Conservation (phyloP, 2,113 vertebrate genomes). For the Spermophilus dauricus region DNA sequence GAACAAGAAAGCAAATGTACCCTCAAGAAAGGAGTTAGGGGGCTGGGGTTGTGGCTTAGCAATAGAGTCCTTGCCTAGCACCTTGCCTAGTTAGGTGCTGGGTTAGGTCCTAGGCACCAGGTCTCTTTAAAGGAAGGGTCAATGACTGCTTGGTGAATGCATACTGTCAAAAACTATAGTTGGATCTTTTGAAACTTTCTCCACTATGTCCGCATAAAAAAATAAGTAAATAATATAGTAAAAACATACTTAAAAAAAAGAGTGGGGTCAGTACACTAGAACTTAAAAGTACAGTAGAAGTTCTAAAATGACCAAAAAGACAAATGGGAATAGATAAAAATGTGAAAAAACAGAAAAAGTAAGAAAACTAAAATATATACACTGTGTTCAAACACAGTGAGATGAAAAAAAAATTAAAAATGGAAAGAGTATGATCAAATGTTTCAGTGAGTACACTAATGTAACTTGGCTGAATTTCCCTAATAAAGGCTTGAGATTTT, state of each 20-base stretch:
- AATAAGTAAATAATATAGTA: too few species aligned
- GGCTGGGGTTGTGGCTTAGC: too few species aligned
- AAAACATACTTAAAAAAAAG: too few species aligned
- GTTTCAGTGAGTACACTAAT: neutral
- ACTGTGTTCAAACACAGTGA: neutral
- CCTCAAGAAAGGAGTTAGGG: neutral
- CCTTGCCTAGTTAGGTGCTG: too few species aligned
- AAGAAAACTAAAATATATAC: neutral
- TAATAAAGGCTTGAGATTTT: neutral
- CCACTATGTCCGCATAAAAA: too few species aligned
- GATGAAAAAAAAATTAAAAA: neutral
- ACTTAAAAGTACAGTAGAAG: neutral
- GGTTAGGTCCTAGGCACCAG: too few species aligned
- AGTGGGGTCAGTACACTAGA: neutral
- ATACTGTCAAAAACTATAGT: too few species aligned
- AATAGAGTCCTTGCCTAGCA: too few species aligned
- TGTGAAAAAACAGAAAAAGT: neutral
- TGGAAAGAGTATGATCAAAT: neutral
- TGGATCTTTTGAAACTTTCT: too few species aligned
- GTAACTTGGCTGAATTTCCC: neutral
- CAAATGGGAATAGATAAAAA: neutral
- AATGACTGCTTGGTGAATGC: too few species aligned
- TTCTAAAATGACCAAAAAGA: slow-evolving; percentile 8
- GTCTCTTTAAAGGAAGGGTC: too few species aligned
- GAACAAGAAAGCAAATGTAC: neutral